A percentile compares a stretch with the other conserved stretches of the same genome.
Evolutionary conservation across 2,113 vertebrate genomes (phyloP).

Genomic region (Microtus oregoni): DNA sequence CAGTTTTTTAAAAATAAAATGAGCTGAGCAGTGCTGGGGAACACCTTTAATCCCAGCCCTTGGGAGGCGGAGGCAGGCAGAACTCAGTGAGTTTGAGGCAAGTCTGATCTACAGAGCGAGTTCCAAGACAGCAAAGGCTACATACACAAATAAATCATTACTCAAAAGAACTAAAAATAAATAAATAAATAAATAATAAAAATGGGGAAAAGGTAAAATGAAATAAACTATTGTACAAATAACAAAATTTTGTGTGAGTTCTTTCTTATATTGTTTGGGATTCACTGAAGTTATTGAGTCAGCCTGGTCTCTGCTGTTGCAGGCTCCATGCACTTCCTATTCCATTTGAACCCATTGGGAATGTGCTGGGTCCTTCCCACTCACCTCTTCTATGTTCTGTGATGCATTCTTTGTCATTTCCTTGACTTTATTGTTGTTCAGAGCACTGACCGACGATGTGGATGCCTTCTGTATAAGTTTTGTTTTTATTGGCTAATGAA

Average conservation of each 20-base stretch:
- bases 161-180: neutral
- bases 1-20: neutral
- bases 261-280: too few relatives aligned
- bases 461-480: too few relatives aligned
- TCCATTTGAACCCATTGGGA: too few relatives aligned
- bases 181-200: neutral
- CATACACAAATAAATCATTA: neutral
- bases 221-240: neutral
- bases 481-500: too few relatives aligned
- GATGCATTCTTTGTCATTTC: neutral
- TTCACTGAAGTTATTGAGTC: neutral
- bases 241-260: neutral
- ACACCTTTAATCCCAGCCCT: neutral
- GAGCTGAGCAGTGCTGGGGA: neutral
- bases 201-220: neutral
- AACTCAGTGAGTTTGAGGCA: neutral
- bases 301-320: neutral
- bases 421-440: neutral
- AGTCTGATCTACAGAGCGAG: neutral
- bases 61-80: neutral
- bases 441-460: too few relatives aligned
- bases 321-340: rapidly evolving
- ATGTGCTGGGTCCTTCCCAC: neutral
- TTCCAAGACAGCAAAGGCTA: neutral
- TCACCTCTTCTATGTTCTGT: neutral